Evolutionary conservation across 2,113 vertebrate genomes (phyloP), one percentile per base, ranked within the genome.

Genomic region (Halcyon senegalensis): DNA sequence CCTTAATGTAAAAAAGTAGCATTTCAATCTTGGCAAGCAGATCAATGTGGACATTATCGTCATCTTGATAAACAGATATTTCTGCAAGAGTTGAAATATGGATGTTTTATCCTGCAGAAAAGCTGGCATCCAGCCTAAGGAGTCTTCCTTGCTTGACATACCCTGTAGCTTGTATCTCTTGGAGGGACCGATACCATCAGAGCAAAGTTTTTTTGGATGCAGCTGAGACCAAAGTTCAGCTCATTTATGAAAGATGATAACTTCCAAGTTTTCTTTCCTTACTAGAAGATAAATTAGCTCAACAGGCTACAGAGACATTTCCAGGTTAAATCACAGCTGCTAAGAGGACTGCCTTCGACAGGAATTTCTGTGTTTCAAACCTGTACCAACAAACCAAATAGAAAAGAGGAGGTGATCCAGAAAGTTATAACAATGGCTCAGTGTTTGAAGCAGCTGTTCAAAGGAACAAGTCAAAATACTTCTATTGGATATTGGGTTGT

Each of bases 31-130:
- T 90, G 56, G 86, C 59, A 89, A 94, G 48, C 55, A 92, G 80
- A 90, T 87, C 79, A 81, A 63, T 66, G 72, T 70, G 41, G 60
- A 87, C 24, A 51, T 88, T 83, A 77, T n/a, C 0, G 1, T 88
- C 63, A 83, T 44, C 75, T 66, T 88, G 75, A 73, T 85, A 93
- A 82, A 93, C 62, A 84, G 91, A n/a, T 91, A 87, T 82, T 95
- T 92, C 66, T 93, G 60, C 60, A 66, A 60, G 60, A 93, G 33
- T 51, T 92, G 84, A 92, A 92, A 91, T 92, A 84, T 28, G 35
- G 33, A 31, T 87, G 33, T 58, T 95, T 64, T 91, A 62, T 87
- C 87, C 72, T 72, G 66, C 53, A 89, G 66, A 53, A 86, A 96
- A 87, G 20, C 59, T 89, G 87, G 44, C 73, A 68, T 87, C 85